Percentiles rank a stretch among this genome's conserved stretches.
These are phyloP conservation scores for Oedothorax gibbosus DNA, from an alignment of 1,140 invertebrate species.

Conservation along the genomic window DNA sequence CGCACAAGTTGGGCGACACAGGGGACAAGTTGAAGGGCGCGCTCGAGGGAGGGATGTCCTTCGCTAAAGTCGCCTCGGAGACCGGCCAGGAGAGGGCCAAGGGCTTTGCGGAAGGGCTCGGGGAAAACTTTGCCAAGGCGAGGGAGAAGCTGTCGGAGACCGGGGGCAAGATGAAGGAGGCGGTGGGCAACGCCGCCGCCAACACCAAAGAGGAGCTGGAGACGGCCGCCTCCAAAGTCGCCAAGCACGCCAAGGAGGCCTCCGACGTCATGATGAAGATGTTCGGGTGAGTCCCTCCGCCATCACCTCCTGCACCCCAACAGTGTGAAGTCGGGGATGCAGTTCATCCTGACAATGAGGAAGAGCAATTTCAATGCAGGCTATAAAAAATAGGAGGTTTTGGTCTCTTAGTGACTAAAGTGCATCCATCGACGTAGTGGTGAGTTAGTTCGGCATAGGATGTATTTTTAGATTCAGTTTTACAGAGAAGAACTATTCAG, in stretches of 20 bases:
- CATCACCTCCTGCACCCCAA: no score
- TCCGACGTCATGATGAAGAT: not conserved
- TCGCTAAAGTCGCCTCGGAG: conserved; percentile 14
- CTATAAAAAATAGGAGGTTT: no score
- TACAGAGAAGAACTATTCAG: no score
- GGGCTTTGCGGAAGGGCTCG: conserved; percentile 10
- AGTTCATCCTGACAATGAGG: no score
- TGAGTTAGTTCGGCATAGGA: no score
- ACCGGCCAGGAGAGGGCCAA: not conserved
- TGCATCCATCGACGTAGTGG: no score
- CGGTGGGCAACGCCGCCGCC: not conserved
- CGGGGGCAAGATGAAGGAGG: conserved; percentile 25
- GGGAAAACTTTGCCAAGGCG: not conserved
- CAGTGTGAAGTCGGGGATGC: no score
- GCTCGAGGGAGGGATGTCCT: not conserved
- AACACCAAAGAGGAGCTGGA: conserved; percentile 37
- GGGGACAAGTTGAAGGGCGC: conserved; percentile 26
- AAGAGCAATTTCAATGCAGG: no score
- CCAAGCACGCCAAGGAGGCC: conserved; percentile 22
- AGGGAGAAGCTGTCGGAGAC: conserved; percentile 16
- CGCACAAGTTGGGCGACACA: not conserved
- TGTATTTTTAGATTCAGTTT: no score
- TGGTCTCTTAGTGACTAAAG: no score
- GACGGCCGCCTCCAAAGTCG: conserved; percentile 30
- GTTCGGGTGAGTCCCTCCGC: not conserved